Base-by-base conservation (phyloP, 92 coral and sea anemone species). In the Hydrozoanthus gracilis region DNA sequence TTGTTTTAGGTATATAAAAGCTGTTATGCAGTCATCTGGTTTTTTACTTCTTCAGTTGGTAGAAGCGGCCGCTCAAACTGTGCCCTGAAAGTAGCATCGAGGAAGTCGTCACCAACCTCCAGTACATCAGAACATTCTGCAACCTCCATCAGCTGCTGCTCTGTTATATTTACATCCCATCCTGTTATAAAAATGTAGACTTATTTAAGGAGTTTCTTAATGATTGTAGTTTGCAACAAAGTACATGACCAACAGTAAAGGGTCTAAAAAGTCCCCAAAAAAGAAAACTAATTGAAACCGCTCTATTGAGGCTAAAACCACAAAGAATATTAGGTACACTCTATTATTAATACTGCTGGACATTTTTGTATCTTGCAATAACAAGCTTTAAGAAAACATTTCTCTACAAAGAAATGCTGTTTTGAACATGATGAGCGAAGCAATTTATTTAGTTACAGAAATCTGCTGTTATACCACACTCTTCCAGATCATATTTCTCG, bases 1-100 rank as follows among this genome's bases (percentile, higher is more conserved):
- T n/a, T n/a, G n/a, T n/a, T 90, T 86, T 16, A 79, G 90, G 71
- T 73, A 90, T 44, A 76, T 71, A 35, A 90, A 90, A 51, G 93
- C 93, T 60, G 50, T 39, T 8, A 79, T 73, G 67, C 93, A 90
- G 64, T 90, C 90, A 48, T 80, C 86, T 47, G 87, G 93, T 48
- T 87, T 39, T 15, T n/a, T n/a, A 90, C 83, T 82, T 90, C 71
- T 77, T 87, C 88, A 15, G 83, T 87, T 15, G 69, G 66, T 69
- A 86, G 88, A 66, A 90, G 82, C n/a, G n/a, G n/a, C n/a, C n/a
- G n/a, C n/a, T n/a, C n/a, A n/a, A n/a, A n/a, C n/a, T n/a, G n/a
- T n/a, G n/a, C n/a, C n/a, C n/a, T n/a, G n/a, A n/a, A n/a, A n/a
- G n/a, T n/a, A n/a, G n/a, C n/a, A n/a, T n/a, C 93, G 83, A 88